Base-by-base conservation (phyloP, 2,888 invertebrate genomes). In the Callimorpha dominula region DNA sequence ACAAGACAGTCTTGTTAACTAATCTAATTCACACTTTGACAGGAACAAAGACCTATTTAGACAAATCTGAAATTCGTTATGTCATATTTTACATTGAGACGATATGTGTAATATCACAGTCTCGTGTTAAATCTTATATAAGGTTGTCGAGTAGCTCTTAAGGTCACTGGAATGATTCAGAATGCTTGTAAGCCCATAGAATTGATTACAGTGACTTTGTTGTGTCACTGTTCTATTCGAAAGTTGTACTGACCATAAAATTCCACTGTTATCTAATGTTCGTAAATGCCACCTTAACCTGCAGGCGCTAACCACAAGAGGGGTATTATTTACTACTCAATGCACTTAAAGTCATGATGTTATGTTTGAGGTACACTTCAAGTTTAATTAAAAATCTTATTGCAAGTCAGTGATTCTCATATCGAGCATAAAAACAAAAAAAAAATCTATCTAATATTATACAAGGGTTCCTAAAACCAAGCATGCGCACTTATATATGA, bases 21-120 rank as follows among this genome's bases (percentile, higher is more conserved):
- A 64, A 67, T 72, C 63, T 43, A 64, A 67, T 72, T 67, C 15
- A 63, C 71, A 72, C 71, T 52, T 60, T 65, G 50, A 60, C 42
- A 60, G 71, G 71, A 66, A 71, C 60, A 50, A 43, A 63, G n/a
- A 12, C 40, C 12, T 50, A 52, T 20, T 66, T 65, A 43, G 40
- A 43, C n/a, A 31, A 14, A 31, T 72, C 43, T 65, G 46, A 40
- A 42, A 67, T 43, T n/a, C 62, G 42, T 67, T 67, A 72, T 67
- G 20, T 72, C 71, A 72, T 31, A 63, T 43, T 72, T 72, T 42
- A 17, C 67, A 46, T 43, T 67, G 62, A 52, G 3, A 72, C 14
- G 67, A 31, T 67, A 65, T 63, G 42, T 65, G 42, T 63, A 14
- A 12, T 49, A 40, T 14, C 17, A 62, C 62, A 68, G 11, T 20